Conservation (phyloP, 2,888 invertebrate species). For the Isoperla grammatica region DNA sequence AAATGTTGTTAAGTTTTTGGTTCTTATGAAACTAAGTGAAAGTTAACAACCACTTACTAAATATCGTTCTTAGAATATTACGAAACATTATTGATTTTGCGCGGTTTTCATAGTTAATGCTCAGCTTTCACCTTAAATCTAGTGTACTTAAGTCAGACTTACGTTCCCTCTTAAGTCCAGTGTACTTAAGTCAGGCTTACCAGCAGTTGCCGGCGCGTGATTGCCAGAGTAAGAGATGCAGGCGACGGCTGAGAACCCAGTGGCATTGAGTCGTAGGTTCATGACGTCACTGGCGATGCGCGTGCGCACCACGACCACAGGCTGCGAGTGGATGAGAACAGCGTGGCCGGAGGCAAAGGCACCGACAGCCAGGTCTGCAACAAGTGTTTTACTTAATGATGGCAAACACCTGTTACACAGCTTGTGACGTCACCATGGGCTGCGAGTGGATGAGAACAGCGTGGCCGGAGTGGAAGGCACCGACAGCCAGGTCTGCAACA, state of each 20-base stretch:
- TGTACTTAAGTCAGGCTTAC: too few relatives aligned
- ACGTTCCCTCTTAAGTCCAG: too few relatives aligned
- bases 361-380: conserved; percentile 55
- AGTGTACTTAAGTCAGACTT: too few relatives aligned
- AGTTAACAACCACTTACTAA: too few relatives aligned
- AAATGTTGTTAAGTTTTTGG: too few relatives aligned
- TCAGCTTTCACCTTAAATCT: too few relatives aligned
- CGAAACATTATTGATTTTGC: too few relatives aligned
- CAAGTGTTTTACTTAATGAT: not conserved
- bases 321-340: conserved; percentile 47
- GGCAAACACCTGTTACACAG: conserved; percentile 24
- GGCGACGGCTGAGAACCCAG: conserved; percentile 31
- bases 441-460: conserved; percentile 49
- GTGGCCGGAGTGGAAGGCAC: conserved; percentile 52
- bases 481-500: conserved; percentile 54
- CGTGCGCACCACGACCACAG: conserved; percentile 38
- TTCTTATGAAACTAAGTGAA: too few relatives aligned
- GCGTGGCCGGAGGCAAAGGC: conserved; percentile 52
- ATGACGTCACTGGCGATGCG: conserved; percentile 19
- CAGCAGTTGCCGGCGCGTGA: conserved; percentile 27
- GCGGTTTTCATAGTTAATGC: too few relatives aligned
- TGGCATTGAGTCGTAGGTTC: conserved; percentile 21
- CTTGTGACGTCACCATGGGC: conserved; percentile 39
- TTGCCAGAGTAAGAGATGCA: conserved; percentile 35
- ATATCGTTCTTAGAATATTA: too few relatives aligned